Percentiles rank a stretch among this genome's conserved stretches.
phyloP scores from a whole-genome alignment of 2,113 vertebrate genomes.

The Protobothrops mucrosquamatus region DNA sequence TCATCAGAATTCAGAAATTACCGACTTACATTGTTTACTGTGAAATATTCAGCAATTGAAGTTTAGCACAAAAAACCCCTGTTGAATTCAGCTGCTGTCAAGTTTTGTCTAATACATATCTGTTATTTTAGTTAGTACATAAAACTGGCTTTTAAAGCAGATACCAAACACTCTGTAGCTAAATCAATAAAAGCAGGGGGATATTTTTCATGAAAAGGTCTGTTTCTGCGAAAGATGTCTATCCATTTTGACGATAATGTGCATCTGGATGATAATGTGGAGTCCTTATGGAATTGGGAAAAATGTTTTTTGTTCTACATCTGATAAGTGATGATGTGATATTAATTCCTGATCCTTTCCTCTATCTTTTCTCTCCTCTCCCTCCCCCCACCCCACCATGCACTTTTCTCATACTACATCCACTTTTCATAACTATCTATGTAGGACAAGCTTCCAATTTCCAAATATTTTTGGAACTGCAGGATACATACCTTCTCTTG shows the following conservation, averaged over 20 bases:
- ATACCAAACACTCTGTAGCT: neutral
- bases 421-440: neutral
- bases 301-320: neutral
- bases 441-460: neutral
- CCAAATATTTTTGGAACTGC: neutral
- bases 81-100: neutral
- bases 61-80: neutral
- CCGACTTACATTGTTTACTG: neutral
- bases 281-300: neutral
- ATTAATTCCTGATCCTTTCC: neutral
- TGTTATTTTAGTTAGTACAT: neutral
- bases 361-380: neutral
- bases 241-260: neutral
- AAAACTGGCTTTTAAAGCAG: neutral
- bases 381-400: neutral
- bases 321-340: neutral
- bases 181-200: neutral
- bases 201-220: neutral
- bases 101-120: neutral
- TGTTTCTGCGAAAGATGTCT: neutral
- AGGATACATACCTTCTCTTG: neutral
- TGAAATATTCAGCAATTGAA: neutral
- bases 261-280: neutral
- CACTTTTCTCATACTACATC: neutral
- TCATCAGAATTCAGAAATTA: neutral